Evolutionary conservation across 2,797 vertebrate species (phyloP).

Genomic region (Triplophysa yarkandensis): DNA sequence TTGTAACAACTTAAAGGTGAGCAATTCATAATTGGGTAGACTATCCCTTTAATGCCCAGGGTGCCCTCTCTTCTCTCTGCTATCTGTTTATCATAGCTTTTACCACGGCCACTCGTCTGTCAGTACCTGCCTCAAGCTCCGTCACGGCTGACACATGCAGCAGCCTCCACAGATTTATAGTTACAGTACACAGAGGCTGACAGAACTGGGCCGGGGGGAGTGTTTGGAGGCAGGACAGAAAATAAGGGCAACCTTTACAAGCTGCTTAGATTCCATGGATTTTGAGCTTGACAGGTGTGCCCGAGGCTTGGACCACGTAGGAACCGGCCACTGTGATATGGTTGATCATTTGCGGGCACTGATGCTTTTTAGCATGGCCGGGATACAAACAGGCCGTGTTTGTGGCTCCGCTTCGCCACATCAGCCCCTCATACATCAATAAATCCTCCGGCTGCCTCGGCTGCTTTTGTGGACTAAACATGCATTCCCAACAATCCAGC

Average conservation of each 20-base stretch:
- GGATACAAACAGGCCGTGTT: slow-evolving; percentile 21
- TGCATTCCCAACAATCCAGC: slow-evolving; percentile 61
- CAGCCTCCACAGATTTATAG: slow-evolving; percentile 60
- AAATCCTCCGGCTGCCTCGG: slow-evolving; percentile 48
- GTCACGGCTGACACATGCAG: slow-evolving; percentile 57
- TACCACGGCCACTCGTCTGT: slow-evolving; percentile 50
- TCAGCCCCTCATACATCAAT: slow-evolving; percentile 48
- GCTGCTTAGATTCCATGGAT: slow-evolving; percentile 44
- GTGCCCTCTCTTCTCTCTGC: slow-evolving; percentile 62
- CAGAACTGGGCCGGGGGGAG: slow-evolving; percentile 52
- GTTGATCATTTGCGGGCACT: slow-evolving; percentile 22
- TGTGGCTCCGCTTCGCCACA: slow-evolving; percentile 8
- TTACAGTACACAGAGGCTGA: slow-evolving; percentile 54
- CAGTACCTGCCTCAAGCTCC: slow-evolving; percentile 59
- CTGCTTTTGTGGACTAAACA: slow-evolving; percentile 65
- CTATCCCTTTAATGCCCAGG: slow-evolving; percentile 55
- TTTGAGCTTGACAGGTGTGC: slow-evolving; percentile 48
- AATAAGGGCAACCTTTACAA: slow-evolving; percentile 51
- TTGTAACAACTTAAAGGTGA: too few species aligned
- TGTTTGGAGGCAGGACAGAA: slow-evolving; percentile 46
- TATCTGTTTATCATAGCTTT: slow-evolving; percentile 66
- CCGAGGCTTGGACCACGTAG: slow-evolving; percentile 16
- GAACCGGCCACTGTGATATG: slow-evolving; percentile 5
- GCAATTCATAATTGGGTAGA: too few species aligned
- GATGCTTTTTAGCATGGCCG: slow-evolving; percentile 19